Conservation (phyloP, 2,113 vertebrate species). For the Pavo muticus region DNA sequence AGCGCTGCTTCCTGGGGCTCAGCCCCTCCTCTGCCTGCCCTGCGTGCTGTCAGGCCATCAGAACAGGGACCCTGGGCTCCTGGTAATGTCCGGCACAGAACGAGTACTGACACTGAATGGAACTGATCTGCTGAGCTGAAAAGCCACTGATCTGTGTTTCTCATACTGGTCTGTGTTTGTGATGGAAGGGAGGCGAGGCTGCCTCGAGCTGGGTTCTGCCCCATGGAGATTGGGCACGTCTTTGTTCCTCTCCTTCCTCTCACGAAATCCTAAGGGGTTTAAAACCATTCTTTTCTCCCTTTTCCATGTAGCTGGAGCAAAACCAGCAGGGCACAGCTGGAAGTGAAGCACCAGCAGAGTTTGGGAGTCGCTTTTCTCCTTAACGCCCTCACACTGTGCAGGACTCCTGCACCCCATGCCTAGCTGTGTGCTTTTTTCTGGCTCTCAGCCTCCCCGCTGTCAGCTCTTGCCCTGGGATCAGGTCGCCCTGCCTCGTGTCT, state of each 20-base stretch:
- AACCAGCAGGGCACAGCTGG: accelerated
- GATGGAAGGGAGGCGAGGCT: neutral
- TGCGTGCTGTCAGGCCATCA: accelerated
- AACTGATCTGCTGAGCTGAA: neutral
- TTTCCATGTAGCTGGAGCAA: accelerated
- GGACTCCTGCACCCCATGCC: accelerated
- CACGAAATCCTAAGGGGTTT: accelerated
- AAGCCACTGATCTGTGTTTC: neutral
- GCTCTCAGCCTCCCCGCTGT: neutral
- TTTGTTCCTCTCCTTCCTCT: neutral
- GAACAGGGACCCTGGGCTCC: neutral
- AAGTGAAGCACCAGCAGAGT: neutral
- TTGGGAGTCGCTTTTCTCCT: neutral
- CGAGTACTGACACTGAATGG: neutral
- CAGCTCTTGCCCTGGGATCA: accelerated
- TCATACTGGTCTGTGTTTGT: neutral
- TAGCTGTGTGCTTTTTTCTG: accelerated
- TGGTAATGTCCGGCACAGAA: neutral
- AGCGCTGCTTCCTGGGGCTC: neutral
- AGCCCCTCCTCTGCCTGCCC: neutral
- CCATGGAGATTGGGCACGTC: neutral
- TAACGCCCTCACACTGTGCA: accelerated
- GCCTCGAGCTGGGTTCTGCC: neutral
- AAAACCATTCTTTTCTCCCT: neutral
- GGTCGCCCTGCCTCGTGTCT: neutral